phyloP scores from a whole-genome alignment of 2,797 vertebrate species.

The Neosilurus mollespiculum region DNA sequence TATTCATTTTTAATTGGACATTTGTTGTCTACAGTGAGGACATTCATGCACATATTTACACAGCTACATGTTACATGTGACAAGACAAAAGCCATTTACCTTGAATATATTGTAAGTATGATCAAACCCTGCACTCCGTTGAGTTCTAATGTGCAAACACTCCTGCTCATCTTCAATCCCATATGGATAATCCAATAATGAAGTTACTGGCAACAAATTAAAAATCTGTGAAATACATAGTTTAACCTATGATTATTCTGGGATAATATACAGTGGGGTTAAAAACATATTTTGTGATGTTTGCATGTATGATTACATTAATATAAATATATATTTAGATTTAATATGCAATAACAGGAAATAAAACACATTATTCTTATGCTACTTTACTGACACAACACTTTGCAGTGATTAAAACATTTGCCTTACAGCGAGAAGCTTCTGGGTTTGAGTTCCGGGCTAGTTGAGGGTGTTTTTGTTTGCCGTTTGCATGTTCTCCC shows the following conservation, averaged over 20 bases:
- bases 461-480: too few species aligned
- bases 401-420: neutral
- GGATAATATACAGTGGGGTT: neutral
- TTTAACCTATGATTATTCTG: constrained; percentile 2
- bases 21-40: too few species aligned
- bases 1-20: too few species aligned
- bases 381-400: neutral
- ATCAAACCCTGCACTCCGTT: neutral
- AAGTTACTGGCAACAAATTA: constrained; percentile 29
- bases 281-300: neutral
- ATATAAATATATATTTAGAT: too few species aligned
- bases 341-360: neutral
- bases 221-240: constrained; percentile 29
- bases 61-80: too few species aligned
- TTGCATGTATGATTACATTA: neutral
- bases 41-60: too few species aligned
- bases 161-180: constrained; percentile 15
- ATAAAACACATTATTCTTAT: neutral
- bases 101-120: constrained; percentile 31
- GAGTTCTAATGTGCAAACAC: constrained; percentile 26
- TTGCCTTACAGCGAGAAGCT: too few species aligned
- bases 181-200: constrained; percentile 11
- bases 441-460: too few species aligned
- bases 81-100: constrained; percentile 20
- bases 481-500: too few species aligned